Evolutionary conservation across 1,140 invertebrate species (phyloP).

Genomic region (Drosophila rufa): DNA sequence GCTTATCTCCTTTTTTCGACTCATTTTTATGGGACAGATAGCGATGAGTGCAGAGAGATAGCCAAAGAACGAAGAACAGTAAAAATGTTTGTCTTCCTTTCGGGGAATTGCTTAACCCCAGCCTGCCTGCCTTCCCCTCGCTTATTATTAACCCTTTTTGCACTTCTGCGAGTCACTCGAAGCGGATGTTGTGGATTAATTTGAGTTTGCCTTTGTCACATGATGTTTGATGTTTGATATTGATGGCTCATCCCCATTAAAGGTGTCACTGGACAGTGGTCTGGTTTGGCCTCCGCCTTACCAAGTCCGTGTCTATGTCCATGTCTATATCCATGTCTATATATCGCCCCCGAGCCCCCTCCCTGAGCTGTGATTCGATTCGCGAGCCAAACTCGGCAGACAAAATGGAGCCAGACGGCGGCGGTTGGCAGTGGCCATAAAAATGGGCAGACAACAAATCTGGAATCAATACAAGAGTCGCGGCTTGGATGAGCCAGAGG

Average conservation of each 20-base stretch:
- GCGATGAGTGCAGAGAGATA: constrained; percentile 10
- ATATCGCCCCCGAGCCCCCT: background rate
- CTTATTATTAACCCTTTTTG: constrained; percentile 3
- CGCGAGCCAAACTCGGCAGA: constrained; percentile 54
- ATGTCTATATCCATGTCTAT: background rate
- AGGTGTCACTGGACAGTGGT: constrained; percentile 7
- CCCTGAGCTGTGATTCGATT: background rate
- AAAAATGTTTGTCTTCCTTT: constrained; percentile 12
- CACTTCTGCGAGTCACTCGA: background rate
- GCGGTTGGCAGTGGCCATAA: constrained; percentile 41
- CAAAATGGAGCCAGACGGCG: constrained; percentile 64
- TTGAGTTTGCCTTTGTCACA: constrained; percentile 7
- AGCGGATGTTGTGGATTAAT: constrained; percentile 29
- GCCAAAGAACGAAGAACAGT: constrained; percentile 9
- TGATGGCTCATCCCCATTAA: constrained; percentile 16
- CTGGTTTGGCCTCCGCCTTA: background rate
- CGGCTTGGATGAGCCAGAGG: constrained; percentile 3
- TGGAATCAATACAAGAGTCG: constrained; percentile 34
- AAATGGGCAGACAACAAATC: constrained; percentile 53
- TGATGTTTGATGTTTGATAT: constrained; percentile 4
- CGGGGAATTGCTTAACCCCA: constrained; percentile 1
- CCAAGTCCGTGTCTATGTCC: background rate
- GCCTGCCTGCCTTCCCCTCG: background rate
- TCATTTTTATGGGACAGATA: constrained; percentile 24
- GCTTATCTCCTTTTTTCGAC: constrained; percentile 18